Base-by-base conservation (phyloP, 1,140 invertebrate genomes). In the Euwallacea fornicatus region DNA sequence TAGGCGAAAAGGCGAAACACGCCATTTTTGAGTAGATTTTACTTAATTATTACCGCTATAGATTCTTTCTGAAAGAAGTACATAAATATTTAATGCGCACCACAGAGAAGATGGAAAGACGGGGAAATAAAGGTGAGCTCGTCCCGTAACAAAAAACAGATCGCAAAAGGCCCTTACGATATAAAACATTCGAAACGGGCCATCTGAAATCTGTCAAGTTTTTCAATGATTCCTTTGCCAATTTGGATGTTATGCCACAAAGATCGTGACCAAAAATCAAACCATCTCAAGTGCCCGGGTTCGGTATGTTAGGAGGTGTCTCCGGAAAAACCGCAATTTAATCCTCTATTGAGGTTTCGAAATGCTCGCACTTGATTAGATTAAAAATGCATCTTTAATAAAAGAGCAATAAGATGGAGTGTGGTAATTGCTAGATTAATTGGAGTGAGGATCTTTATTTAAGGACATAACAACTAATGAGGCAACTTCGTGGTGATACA, bases 121-220 rank as follows among this genome's bases (percentile, higher is more conserved):
- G 10, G 16, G 8, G 47, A 66, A 66, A 66, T 66, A 66, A 66
- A 66, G 63, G 65, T 67, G 55, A 58, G 13, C 41, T 67, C 43
- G 11, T 16, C 6, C 21, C 42, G 10, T 42, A 50, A 58, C 21
- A 33, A 69, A 69, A 61, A 69, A 47, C 13, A 21, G 56, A 41
- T 61, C 66, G 58, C 61, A 69, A 69, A 69, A 60, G 43, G 43
- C 54, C 44, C 47, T 13, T 9, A 10, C 10, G 60, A 61, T 69
- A 69, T 44, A 21, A 50, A 53, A 44, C 42, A 69, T 50, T 46
- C 43, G 42, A 16, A 69, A 69, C 41, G 55, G 66, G 54, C 16
- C 55, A 69, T 69, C 61, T 69, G 66, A 46, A 61, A 69, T 69
- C 56, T 69, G 55, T 69, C 66, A 69, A 69, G 43, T 69, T 69